These are phyloP conservation scores for Gallinago paraguaiae DNA, from an alignment of 2,113 vertebrate genomes.

Conservation along the genomic window DNA sequence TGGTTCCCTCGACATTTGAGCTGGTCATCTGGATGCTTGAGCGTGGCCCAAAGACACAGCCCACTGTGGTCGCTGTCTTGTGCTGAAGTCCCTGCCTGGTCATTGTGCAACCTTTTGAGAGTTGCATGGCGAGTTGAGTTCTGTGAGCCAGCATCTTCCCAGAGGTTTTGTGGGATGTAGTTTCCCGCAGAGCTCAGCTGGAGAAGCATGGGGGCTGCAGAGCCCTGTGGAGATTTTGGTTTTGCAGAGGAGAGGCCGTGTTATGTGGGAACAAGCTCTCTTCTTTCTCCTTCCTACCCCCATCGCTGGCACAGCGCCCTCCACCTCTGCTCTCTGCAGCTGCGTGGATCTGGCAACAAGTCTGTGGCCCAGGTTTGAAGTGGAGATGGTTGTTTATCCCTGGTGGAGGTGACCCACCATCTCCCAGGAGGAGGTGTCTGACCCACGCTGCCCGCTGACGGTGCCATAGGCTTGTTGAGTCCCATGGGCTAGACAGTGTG, in stretches of 20 bases:
- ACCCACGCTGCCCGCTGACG: background rate
- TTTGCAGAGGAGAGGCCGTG: background rate
- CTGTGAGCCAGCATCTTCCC: background rate
- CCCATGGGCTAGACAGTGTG: background rate
- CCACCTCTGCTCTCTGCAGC: background rate
- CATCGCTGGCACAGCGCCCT: background rate
- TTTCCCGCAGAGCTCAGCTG: background rate
- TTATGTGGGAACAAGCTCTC: background rate
- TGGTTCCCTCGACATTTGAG: accelerated
- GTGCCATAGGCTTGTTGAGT: background rate
- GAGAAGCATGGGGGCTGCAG: background rate
- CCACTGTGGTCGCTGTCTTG: background rate
- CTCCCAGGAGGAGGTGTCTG: background rate
- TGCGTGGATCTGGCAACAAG: background rate
- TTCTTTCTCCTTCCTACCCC: background rate
- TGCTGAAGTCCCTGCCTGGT: background rate
- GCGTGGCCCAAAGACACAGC: background rate
- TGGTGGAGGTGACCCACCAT: background rate
- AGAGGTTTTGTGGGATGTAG: background rate
- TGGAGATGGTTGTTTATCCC: background rate
- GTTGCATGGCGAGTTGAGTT: accelerated
- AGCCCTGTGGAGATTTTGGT: background rate
- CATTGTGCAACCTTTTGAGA: background rate
- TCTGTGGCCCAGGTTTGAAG: background rate
- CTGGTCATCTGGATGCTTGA: background rate